Evolutionary conservation across 2,888 invertebrate genomes (phyloP).

Genomic region (Nomada fabriciana): DNA sequence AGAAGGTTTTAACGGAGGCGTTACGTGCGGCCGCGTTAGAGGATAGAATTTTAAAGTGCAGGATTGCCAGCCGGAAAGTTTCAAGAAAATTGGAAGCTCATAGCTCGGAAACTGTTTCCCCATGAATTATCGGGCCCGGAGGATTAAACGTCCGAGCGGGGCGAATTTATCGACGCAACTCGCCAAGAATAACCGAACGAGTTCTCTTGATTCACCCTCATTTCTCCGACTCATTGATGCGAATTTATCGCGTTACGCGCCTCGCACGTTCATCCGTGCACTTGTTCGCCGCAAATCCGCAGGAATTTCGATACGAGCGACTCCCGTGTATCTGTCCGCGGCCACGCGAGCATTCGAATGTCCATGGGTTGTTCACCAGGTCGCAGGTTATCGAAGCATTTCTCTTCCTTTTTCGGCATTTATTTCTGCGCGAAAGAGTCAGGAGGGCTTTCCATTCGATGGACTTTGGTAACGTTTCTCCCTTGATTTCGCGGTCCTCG

Average conservation of each 20-base stretch:
- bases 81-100: conserved; percentile 52
- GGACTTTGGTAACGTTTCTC: neutral
- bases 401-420: too few species aligned
- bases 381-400: too few species aligned
- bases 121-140: conserved; percentile 52
- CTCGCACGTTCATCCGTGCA: neutral
- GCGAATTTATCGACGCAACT: conserved; percentile 46
- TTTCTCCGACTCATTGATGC: conserved; percentile 27
- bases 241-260: conserved; percentile 41
- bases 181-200: conserved; percentile 50
- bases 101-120: conserved; percentile 38
- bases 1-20: neutral
- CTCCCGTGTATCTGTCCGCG: neutral
- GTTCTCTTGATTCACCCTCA: conserved; percentile 43
- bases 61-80: conserved; percentile 5
- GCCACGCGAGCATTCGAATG: too few species aligned
- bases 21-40: neutral
- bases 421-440: neutral
- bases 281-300: neutral
- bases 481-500: neutral
- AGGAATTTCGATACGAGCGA: neutral
- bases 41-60: conserved; percentile 34
- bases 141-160: conserved; percentile 51
- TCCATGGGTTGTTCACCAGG: too few species aligned
- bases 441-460: neutral